phyloP scores from a whole-genome alignment of 1,140 invertebrate species.

The Callitettix versicolor region DNA sequence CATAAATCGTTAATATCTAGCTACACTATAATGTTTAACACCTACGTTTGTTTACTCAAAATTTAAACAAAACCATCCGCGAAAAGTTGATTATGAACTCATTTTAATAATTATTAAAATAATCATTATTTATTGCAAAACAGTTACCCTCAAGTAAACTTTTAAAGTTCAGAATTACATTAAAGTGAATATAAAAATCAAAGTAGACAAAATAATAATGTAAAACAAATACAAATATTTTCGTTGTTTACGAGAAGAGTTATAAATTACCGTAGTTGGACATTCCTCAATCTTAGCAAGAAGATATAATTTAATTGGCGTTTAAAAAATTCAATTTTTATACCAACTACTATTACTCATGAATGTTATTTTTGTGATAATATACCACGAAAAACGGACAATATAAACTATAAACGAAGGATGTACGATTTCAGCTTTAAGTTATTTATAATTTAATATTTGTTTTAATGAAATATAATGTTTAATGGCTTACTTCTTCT shows the following conservation, averaged over 20 bases:
- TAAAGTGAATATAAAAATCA: too few relatives aligned
- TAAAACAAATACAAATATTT: constrained; percentile 2
- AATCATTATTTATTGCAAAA: too few relatives aligned
- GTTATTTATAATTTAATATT: neutral
- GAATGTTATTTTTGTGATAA: neutral
- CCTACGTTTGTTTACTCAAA: too few relatives aligned
- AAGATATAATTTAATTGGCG: neutral
- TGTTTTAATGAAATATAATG: neutral
- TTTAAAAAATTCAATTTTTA: neutral
- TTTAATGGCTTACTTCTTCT: constrained; percentile 23
- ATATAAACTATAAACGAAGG: neutral
- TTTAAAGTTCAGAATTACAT: too few relatives aligned
- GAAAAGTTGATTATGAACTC: too few relatives aligned
- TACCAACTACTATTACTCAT: neutral
- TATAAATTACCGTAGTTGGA: neutral
- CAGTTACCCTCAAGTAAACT: too few relatives aligned
- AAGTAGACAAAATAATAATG: neutral
- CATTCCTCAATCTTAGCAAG: neutral
- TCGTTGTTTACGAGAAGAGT: neutral
- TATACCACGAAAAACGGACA: neutral
- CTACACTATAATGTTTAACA: too few relatives aligned
- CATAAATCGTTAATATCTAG: too few relatives aligned
- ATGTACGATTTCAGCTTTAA: neutral
- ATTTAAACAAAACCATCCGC: too few relatives aligned
- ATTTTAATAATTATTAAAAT: too few relatives aligned